Conservation (phyloP, 2,888 invertebrate genomes). For the Cacoxenus indagator region DNA sequence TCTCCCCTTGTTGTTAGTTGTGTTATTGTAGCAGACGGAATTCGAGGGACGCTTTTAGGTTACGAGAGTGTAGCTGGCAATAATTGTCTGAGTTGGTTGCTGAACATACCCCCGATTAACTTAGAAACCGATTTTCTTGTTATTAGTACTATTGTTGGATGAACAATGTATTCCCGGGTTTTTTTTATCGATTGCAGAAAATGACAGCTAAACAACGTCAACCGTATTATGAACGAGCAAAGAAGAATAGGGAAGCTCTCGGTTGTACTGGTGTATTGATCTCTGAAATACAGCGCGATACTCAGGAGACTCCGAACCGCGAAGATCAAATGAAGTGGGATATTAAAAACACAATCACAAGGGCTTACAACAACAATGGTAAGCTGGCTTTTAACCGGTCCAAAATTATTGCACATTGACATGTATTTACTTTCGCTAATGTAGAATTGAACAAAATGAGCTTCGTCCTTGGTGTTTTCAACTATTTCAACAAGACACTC, state of each 20-base stretch:
- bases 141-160: too few species aligned
- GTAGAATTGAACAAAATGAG: too few species aligned
- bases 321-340: conserved; percentile 55
- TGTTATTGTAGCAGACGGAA: too few species aligned
- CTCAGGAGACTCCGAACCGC: conserved; percentile 40
- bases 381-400: too few species aligned
- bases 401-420: background rate
- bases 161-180: too few species aligned
- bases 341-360: conserved; percentile 58
- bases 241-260: conserved; percentile 47
- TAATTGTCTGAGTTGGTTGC: too few species aligned
- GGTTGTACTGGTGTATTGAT: conserved; percentile 56
- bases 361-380: conserved; percentile 51
- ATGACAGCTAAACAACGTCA: conserved; percentile 55
- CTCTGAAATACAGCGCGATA: conserved; percentile 46
- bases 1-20: too few species aligned
- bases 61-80: too few species aligned
- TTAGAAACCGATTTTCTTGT: too few species aligned
- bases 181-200: conserved; percentile 36
- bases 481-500: conserved; percentile 61
- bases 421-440: too few species aligned
- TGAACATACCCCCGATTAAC: too few species aligned
- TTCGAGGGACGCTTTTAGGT: too few species aligned
- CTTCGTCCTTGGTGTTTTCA: conserved; percentile 46
- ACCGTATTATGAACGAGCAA: conserved; percentile 55